These are phyloP conservation scores for Aspidapion aeneum DNA, from an alignment of 2,888 invertebrate species.

Conservation along the genomic window DNA sequence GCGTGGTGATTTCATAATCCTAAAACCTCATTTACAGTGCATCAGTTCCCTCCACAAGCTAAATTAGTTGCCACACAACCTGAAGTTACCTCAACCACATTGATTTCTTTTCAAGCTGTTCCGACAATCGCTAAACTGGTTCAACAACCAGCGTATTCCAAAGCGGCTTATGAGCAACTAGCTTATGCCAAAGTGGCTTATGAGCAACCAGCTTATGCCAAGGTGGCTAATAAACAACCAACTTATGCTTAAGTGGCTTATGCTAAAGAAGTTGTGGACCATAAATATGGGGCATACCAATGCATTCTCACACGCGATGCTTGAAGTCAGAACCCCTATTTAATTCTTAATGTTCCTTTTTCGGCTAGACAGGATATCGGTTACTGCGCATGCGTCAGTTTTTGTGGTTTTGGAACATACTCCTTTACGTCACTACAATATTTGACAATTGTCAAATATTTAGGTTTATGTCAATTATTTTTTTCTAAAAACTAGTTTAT, in stretches of 20 bases:
- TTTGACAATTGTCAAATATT: too few relatives aligned
- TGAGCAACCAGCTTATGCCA: conserved; percentile 8
- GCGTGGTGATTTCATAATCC: conserved; percentile 37
- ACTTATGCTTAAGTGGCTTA: conserved; percentile 6
- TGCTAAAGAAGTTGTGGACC: background rate
- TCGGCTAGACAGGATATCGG: too few relatives aligned
- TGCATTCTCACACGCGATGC: too few relatives aligned
- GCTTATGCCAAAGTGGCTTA: too few relatives aligned
- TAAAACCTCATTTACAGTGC: conserved; percentile 37
- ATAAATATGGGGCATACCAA: too few relatives aligned
- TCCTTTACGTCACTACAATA: too few relatives aligned
- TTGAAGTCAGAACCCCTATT: too few relatives aligned
- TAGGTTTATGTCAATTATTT: too few relatives aligned
- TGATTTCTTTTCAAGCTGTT: conserved; percentile 30
- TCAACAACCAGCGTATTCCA: conserved; percentile 9
- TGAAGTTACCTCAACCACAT: conserved; percentile 21
- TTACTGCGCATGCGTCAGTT: too few relatives aligned
- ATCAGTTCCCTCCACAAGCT: conserved; percentile 14
- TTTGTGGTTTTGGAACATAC: too few relatives aligned
- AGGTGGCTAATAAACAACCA: conserved; percentile 4
- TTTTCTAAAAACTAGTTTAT: too few relatives aligned
- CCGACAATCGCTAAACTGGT: conserved; percentile 32
- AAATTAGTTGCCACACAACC: conserved; percentile 12
- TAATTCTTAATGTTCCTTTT: too few relatives aligned
- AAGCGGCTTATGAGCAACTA: conserved; percentile 3